phyloP scores from a whole-genome alignment of 1,140 invertebrate genomes.

The Neodiprion pinetum region DNA sequence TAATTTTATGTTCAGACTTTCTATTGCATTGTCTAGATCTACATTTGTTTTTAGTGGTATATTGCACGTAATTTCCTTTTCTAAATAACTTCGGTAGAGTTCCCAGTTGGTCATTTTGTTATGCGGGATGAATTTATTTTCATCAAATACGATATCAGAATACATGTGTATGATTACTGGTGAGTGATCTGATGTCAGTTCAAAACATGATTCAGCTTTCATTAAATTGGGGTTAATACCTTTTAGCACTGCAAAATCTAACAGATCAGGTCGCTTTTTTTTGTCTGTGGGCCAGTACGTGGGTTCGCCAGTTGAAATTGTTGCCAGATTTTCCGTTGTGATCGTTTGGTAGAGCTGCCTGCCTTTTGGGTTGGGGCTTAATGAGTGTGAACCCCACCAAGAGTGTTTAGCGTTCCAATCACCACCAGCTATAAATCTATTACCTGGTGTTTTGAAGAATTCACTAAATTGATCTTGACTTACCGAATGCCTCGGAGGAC shows the following conservation, averaged over 20 bases:
- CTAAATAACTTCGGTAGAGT: background rate
- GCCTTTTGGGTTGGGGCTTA: slow-evolving; percentile 26
- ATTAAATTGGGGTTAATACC: slow-evolving; percentile 20
- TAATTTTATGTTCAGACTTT: background rate
- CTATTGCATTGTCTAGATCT: background rate
- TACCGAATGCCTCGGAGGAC: slow-evolving; percentile 40
- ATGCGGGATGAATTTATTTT: background rate
- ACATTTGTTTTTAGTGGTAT: background rate
- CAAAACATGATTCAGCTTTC: slow-evolving; percentile 8
- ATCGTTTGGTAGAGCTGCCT: slow-evolving; percentile 32
- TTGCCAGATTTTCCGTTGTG: background rate
- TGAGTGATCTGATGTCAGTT: slow-evolving; percentile 25
- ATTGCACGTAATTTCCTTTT: background rate
- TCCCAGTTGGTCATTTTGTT: background rate
- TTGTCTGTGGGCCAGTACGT: slow-evolving; percentile 37
- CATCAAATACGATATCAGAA: background rate
- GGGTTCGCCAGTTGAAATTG: slow-evolving; percentile 28
- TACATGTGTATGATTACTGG: slow-evolving; percentile 13
- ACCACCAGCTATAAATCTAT: slow-evolving; percentile 45
- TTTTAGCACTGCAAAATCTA: slow-evolving; percentile 32
- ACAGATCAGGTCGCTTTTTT: slow-evolving; percentile 31
- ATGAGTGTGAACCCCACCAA: slow-evolving; percentile 38
- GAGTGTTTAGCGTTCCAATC: slow-evolving; percentile 49
- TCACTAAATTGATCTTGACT: slow-evolving; percentile 38
- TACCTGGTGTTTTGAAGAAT: slow-evolving; percentile 45